phyloP scores from a whole-genome alignment of 2,113 vertebrate species.

The Notechis scutatus region DNA sequence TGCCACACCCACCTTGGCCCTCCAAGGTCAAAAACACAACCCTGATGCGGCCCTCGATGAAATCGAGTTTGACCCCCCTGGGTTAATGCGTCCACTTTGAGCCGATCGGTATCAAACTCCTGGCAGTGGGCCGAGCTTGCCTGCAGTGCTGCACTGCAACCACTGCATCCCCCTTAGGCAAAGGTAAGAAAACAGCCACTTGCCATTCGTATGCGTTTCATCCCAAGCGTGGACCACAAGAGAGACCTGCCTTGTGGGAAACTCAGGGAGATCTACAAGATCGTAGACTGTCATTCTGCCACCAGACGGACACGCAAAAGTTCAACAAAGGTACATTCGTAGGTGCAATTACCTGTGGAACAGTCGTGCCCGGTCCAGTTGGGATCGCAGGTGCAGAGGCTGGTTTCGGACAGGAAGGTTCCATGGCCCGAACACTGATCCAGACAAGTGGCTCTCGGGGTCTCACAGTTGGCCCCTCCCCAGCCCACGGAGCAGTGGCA shows the following conservation, averaged over 20 bases:
- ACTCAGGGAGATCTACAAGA: neutral
- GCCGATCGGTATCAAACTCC: neutral
- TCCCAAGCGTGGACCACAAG: neutral
- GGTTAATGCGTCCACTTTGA: neutral
- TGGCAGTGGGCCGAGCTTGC: neutral
- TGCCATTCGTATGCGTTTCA: neutral
- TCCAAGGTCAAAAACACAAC: too few relatives aligned
- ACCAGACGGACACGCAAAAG: neutral
- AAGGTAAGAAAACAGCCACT: neutral
- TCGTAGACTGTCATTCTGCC: too few relatives aligned
- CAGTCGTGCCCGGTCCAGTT: constrained; percentile 96
- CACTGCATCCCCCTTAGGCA: too few relatives aligned
- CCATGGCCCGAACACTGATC: constrained; percentile 96
- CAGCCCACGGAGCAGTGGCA: constrained; percentile 96
- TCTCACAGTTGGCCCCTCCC: constrained; percentile 92
- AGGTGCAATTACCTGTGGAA: constrained; percentile 78
- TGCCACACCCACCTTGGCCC: too few relatives aligned
- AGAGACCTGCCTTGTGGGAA: neutral
- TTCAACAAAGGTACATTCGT: neutral
- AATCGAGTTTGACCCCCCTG: too few relatives aligned
- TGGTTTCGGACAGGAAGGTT: constrained; percentile 83
- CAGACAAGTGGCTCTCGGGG: constrained; percentile 88
- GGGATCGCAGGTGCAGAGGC: constrained; percentile 92
- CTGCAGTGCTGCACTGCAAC: neutral
- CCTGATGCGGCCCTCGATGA: too few relatives aligned